phyloP scores from a whole-genome alignment of 2,888 invertebrate species.

The Mythimna vitellina region DNA sequence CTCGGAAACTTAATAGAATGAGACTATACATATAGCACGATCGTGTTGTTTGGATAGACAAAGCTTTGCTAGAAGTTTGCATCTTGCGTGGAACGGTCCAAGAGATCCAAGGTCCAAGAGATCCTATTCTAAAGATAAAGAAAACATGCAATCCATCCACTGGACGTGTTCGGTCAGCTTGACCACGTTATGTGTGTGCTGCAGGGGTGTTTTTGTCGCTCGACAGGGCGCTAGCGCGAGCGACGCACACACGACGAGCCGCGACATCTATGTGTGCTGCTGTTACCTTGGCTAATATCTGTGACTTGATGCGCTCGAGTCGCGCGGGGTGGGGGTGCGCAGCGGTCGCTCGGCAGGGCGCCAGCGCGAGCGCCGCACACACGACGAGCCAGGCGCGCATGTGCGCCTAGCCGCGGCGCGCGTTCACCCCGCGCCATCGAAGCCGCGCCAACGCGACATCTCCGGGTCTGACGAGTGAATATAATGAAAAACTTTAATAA shows the following conservation, averaged over 20 bases:
- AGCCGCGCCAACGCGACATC: constrained; percentile 86
- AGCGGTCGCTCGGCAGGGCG: constrained; percentile 86
- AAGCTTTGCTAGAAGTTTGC: background rate
- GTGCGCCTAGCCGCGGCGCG: constrained; percentile 86
- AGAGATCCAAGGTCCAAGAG: background rate
- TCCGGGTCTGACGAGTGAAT: constrained; percentile 78
- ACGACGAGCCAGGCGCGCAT: constrained; percentile 88
- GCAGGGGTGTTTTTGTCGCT: constrained; percentile 68
- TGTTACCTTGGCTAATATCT: constrained; percentile 80
- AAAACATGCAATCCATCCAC: too few relatives aligned
- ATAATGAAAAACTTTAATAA: too few relatives aligned
- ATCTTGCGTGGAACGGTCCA: background rate
- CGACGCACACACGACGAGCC: constrained; percentile 87
- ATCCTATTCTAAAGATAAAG: too few relatives aligned
- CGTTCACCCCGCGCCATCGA: constrained; percentile 88
- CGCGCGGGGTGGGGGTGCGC: constrained; percentile 75
- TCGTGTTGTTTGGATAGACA: background rate
- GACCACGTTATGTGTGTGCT: too few relatives aligned
- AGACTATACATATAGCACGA: background rate
- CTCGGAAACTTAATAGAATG: background rate
- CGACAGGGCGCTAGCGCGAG: constrained; percentile 87
- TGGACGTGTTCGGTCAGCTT: too few relatives aligned
- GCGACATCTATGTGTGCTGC: background rate
- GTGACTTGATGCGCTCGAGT: constrained; percentile 81
- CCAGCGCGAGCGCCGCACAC: constrained; percentile 89